Evolutionary conservation across 1,140 invertebrate species (phyloP).

Genomic region (Spodoptera frugiperda): DNA sequence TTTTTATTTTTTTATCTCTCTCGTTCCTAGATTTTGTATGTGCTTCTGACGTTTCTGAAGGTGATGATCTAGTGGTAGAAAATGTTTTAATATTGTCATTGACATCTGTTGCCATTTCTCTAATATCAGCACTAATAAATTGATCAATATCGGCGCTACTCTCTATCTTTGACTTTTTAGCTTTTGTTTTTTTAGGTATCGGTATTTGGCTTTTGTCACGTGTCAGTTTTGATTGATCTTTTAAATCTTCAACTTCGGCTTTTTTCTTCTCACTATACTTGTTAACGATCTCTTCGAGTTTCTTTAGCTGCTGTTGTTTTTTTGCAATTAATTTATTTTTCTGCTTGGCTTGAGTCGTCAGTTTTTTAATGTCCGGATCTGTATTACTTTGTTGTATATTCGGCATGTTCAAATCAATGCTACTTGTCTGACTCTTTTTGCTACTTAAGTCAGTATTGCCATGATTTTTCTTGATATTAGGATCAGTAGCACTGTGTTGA

Average conservation of each 20-base stretch:
- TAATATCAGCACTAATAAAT: constrained; percentile 19
- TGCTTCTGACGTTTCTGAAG: neutral
- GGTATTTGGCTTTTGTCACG: constrained; percentile 58
- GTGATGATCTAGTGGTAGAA: neutral
- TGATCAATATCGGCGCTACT: constrained; percentile 9
- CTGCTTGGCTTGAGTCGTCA: constrained; percentile 55
- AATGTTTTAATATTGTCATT: constrained; percentile 8
- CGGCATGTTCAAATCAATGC: neutral
- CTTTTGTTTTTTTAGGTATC: constrained; percentile 53
- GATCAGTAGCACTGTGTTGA: constrained; percentile 61
- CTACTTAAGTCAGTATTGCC: neutral
- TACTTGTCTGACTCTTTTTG: neutral
- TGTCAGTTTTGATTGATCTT: constrained; percentile 41
- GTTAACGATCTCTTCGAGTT: constrained; percentile 72
- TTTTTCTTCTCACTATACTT: constrained; percentile 77
- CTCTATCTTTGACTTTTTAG: constrained; percentile 46
- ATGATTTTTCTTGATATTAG: constrained; percentile 26
- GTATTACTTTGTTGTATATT: constrained; percentile 63
- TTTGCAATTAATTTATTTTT: constrained; percentile 65
- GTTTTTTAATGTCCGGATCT: constrained; percentile 64
- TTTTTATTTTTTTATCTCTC: constrained; percentile 44
- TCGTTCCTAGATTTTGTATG: constrained; percentile 39
- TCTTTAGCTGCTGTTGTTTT: constrained; percentile 75
- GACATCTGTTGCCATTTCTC: constrained; percentile 12
- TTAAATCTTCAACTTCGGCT: constrained; percentile 45